Conservation (phyloP, 2,888 invertebrate species). For the Isotomurus palustris region DNA sequence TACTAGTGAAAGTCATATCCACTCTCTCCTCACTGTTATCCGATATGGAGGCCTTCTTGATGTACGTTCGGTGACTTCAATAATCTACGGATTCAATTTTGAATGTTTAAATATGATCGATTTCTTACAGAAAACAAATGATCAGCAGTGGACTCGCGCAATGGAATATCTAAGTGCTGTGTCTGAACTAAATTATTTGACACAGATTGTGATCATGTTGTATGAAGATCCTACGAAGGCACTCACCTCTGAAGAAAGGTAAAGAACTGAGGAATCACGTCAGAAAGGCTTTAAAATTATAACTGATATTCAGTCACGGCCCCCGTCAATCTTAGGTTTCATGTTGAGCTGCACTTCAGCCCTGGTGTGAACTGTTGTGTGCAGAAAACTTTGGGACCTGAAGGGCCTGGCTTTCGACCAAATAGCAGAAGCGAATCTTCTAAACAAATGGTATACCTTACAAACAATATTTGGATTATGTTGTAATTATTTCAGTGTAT, state of each 20-base stretch:
- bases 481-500: not conserved
- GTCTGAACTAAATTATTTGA: slow-evolving; percentile 98
- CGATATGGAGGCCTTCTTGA: slow-evolving; percentile 86
- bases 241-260: slow-evolving; percentile 73
- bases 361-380: slow-evolving; percentile 97
- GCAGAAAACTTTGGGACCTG: slow-evolving; percentile 82
- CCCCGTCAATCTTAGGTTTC: slow-evolving; percentile 63
- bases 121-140: slow-evolving; percentile 7
- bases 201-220: slow-evolving; percentile 96
- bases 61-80: slow-evolving; percentile 56
- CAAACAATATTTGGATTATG: not conserved
- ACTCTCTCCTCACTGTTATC: slow-evolving; percentile 91
- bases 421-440: slow-evolving; percentile 81
- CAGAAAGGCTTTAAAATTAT: not conserved
- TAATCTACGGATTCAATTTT: not conserved
- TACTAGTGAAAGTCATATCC: slow-evolving; percentile 98
- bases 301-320: not conserved
- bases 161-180: slow-evolving; percentile 98
- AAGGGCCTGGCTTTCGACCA: slow-evolving; percentile 83
- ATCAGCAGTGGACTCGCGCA: slow-evolving; percentile 93
- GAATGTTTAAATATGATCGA: not conserved
- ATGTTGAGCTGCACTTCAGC: slow-evolving; percentile 97
- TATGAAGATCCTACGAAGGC: slow-evolving; percentile 98
- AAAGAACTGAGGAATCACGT: not conserved
- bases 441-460: slow-evolving; percentile 35